phyloP scores from a whole-genome alignment of 2,888 invertebrate genomes.

The Odontothrips loti region DNA sequence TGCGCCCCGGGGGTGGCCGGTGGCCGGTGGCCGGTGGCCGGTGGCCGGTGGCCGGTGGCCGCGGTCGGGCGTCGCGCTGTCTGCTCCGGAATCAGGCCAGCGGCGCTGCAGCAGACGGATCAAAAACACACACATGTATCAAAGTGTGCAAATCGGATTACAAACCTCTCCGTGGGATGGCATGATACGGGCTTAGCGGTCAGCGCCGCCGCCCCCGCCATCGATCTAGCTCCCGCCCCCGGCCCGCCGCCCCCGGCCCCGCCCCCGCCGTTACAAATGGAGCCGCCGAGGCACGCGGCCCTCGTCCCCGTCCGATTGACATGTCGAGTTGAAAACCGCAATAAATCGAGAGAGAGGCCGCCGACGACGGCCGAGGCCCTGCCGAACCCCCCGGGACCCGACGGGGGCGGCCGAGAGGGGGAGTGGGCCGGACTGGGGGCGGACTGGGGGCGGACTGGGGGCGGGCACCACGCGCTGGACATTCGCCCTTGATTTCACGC shows the following conservation, averaged over 20 bases:
- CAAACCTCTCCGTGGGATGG: not conserved
- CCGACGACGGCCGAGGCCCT: not conserved
- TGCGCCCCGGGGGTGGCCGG: too few species aligned
- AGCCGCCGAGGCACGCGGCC: not conserved
- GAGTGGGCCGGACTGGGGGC: too few species aligned
- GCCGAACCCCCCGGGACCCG: not conserved
- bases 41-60: not conserved
- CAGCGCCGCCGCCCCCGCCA: not conserved
- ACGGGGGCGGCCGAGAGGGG: not conserved
- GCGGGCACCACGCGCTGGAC: not conserved
- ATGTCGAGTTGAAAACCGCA: not conserved
- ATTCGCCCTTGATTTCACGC: not conserved
- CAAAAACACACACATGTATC: not conserved
- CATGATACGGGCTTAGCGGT: not conserved
- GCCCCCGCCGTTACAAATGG: slow-evolving; percentile 6
- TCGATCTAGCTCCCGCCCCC: not conserved
- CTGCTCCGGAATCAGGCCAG: not conserved
- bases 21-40: too few species aligned
- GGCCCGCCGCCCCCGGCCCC: not conserved
- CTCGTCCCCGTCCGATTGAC: not conserved
- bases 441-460: not conserved
- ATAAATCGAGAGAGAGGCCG: not conserved
- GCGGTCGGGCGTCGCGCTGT: not conserved
- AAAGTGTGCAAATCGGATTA: not conserved
- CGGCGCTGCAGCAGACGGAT: too few species aligned